phyloP scores from a whole-genome alignment of 2,888 invertebrate species.

The Ormyrus rosae region DNA sequence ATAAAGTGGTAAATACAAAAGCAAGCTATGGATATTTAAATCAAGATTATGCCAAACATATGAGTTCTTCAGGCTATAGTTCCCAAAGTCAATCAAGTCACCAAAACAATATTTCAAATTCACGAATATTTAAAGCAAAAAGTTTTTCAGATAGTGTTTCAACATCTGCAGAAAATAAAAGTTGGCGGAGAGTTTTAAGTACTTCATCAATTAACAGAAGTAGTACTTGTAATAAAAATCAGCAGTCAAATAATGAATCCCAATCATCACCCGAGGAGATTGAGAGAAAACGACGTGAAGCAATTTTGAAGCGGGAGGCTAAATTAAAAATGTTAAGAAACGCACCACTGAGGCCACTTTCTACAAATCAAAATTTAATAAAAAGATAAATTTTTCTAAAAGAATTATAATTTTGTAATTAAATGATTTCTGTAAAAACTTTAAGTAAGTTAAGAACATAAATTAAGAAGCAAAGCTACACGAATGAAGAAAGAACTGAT shows the following conservation, averaged over 20 bases:
- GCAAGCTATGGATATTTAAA: constrained; percentile 56
- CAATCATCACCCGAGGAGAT: constrained; percentile 53
- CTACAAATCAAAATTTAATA: constrained; percentile 47
- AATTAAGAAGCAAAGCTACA: constrained; percentile 24
- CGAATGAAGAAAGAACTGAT: constrained; percentile 24
- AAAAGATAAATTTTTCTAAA: constrained; percentile 37
- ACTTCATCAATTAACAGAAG: constrained; percentile 35
- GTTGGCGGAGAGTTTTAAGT: constrained; percentile 47
- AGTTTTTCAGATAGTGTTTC: constrained; percentile 48
- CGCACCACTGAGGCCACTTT: constrained; percentile 21
- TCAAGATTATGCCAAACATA: constrained; percentile 35
- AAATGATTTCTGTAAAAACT: constrained; percentile 19
- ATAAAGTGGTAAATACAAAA: constrained; percentile 52
- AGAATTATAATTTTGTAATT: constrained; percentile 11
- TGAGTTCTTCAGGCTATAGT: constrained; percentile 20
- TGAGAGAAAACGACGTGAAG: constrained; percentile 56
- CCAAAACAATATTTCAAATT: constrained; percentile 14
- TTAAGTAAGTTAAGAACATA: constrained; percentile 38
- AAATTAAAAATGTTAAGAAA: constrained; percentile 46
- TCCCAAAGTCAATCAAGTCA: constrained; percentile 37
- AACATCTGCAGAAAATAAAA: constrained; percentile 33
- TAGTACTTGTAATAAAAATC: constrained; percentile 13
- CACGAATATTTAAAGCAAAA: constrained; percentile 53
- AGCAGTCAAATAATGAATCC: constrained; percentile 19
- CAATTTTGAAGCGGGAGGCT: constrained; percentile 51